Percentiles rank a stretch among this genome's conserved stretches.
phyloP scores from a whole-genome alignment of 2,113 vertebrate genomes.

The Alaudala cheleensis region DNA sequence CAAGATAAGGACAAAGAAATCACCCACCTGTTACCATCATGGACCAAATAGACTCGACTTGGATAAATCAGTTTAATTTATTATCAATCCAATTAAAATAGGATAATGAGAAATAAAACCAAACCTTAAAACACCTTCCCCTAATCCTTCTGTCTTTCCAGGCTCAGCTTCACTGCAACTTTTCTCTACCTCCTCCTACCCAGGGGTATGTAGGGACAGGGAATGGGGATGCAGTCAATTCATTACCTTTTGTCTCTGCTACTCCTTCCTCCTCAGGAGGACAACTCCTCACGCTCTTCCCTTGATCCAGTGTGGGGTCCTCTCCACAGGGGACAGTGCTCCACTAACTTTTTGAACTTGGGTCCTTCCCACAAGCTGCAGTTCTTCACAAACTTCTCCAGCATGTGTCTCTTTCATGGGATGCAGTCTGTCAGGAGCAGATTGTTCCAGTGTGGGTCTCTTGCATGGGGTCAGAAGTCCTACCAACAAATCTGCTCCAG shows the following conservation, averaged over 20 bases:
- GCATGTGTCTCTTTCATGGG: background rate
- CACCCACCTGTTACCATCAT: too few species aligned
- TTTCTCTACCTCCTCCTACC: background rate
- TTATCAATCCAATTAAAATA: background rate
- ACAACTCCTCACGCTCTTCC: background rate
- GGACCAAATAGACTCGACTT: background rate
- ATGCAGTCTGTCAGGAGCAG: background rate
- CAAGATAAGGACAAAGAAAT: background rate
- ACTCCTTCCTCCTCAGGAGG: background rate
- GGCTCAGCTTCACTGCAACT: background rate
- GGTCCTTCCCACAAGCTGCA: background rate
- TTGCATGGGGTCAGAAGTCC: background rate
- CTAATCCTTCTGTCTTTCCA: background rate
- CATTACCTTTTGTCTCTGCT: background rate
- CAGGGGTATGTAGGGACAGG: background rate
- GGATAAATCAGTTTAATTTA: background rate
- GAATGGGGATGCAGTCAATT: background rate
- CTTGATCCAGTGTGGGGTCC: background rate
- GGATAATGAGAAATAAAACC: background rate
- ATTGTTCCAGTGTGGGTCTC: background rate
- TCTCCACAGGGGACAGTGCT: background rate
- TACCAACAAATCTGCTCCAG: background rate
- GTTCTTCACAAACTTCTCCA: background rate
- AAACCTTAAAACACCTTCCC: background rate
- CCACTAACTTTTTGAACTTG: background rate